Evolutionary conservation across 2,797 vertebrate genomes (phyloP).

Genomic region (Pterois miles): DNA sequence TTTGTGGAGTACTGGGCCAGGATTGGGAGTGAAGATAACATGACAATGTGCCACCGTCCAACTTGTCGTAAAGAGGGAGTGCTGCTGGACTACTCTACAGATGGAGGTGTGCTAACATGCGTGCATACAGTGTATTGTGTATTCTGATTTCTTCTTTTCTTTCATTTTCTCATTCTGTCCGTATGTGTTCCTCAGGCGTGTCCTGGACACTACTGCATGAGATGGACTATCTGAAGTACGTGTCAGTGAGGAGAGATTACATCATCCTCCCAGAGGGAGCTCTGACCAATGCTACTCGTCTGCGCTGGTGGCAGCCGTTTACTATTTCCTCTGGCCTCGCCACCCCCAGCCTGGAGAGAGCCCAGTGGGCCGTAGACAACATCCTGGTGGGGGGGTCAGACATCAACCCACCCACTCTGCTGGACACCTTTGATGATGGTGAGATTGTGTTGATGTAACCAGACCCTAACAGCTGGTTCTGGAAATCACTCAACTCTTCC

Average conservation of each 20-base stretch:
- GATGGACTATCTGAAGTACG: conserved; percentile 98
- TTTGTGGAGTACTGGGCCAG: conserved; percentile 99
- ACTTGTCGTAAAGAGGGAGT: conserved; percentile 96
- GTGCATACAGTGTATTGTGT: background rate
- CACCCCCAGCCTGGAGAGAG: conserved; percentile 89
- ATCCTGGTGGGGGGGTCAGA: conserved; percentile 96
- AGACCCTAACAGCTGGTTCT: background rate
- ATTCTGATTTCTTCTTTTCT: background rate
- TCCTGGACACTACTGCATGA: conserved; percentile 96
- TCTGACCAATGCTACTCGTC: conserved; percentile 92
- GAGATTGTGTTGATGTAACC: conserved; percentile 14
- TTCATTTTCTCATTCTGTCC: background rate
- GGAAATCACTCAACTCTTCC: background rate
- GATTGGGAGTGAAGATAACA: conserved; percentile 96
- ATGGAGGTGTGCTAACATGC: conserved; percentile 86
- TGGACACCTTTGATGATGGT: conserved; percentile 98
- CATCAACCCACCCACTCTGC: conserved; percentile 96
- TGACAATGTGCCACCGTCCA: conserved; percentile 94
- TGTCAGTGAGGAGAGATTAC: conserved; percentile 94
- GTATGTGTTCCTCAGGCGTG: conserved; percentile 83
- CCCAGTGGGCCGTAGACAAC: conserved; percentile 98
- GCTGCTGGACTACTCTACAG: conserved; percentile 93
- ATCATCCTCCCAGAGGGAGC: conserved; percentile 92
- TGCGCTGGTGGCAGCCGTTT: conserved; percentile 99
- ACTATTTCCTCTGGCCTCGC: conserved; percentile 89